Conservation (phyloP, 2,113 vertebrate species). For the Phalacrocorax carbo region DNA sequence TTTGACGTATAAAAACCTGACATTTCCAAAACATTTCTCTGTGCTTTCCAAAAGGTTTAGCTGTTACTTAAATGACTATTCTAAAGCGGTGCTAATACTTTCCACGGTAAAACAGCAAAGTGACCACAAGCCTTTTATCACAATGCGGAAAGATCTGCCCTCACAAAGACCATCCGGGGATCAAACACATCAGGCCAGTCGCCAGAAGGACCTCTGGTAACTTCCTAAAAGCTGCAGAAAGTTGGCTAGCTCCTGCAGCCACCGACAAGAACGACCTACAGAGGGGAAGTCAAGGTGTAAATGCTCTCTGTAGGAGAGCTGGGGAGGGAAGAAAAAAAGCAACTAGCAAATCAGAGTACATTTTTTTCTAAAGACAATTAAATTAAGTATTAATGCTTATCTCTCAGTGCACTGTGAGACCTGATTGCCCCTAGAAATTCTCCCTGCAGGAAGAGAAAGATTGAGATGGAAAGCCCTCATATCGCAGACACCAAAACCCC, state of each 20-base stretch:
- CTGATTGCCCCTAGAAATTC: background rate
- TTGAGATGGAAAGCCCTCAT: background rate
- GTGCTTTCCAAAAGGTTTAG: background rate
- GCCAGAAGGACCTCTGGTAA: background rate
- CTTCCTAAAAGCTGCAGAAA: background rate
- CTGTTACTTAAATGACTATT: background rate
- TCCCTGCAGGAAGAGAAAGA: background rate
- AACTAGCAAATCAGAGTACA: background rate
- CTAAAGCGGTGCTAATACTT: background rate
- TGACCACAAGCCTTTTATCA: background rate
- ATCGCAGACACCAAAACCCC: background rate
- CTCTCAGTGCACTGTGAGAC: background rate
- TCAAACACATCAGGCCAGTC: background rate
- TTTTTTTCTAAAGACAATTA: background rate
- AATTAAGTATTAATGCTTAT: background rate
- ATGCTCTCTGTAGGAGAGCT: background rate
- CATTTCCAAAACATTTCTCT: background rate
- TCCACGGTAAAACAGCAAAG: background rate
- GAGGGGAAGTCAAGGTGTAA: background rate
- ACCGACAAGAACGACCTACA: rapidly evolving
- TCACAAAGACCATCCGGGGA: background rate
- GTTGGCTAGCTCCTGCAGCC: background rate
- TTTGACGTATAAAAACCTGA: background rate
- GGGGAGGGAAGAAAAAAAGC: background rate
- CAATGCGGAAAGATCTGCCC: background rate